These are phyloP conservation scores for Acropternis orthonyx DNA, from an alignment of 2,797 vertebrate species.

Conservation along the genomic window DNA sequence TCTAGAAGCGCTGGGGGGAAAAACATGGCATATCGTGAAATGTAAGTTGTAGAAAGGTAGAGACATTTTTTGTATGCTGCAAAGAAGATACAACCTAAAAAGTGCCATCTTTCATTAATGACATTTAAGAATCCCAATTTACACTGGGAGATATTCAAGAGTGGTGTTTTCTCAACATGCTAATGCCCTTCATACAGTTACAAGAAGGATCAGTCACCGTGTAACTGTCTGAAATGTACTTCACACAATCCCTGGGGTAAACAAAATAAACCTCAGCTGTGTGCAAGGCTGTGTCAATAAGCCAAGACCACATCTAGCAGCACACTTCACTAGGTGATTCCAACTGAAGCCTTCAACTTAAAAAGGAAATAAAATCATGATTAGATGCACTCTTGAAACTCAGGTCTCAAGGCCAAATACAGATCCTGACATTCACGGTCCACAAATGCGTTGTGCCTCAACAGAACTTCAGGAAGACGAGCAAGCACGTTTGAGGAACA, in stretches of 20 bases:
- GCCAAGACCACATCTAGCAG: constrained; percentile 73
- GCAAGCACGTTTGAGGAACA: constrained; percentile 69
- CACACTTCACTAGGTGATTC: constrained; percentile 61
- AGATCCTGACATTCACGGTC: constrained; percentile 70
- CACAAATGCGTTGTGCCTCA: constrained; percentile 69
- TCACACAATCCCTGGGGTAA: constrained; percentile 75
- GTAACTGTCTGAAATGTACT: constrained; percentile 76
- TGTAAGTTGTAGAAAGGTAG: background rate
- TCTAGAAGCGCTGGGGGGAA: constrained; percentile 2
- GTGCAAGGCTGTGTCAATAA: constrained; percentile 71
- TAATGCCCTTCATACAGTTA: constrained; percentile 82
- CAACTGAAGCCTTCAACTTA: constrained; percentile 68
- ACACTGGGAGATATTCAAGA: constrained; percentile 65
- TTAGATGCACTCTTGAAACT: constrained; percentile 72
- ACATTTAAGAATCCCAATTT: constrained; percentile 65
- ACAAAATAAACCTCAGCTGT: constrained; percentile 70
- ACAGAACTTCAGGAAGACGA: constrained; percentile 80
- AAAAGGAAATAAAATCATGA: constrained; percentile 52
- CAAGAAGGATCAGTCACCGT: constrained; percentile 73
- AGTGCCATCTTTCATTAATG: constrained; percentile 62
- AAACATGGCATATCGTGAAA: constrained; percentile 60
- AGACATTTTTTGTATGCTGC: constrained; percentile 50
- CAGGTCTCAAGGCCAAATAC: constrained; percentile 71
- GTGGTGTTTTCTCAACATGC: constrained; percentile 76
- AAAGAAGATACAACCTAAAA: constrained; percentile 30